Evolutionary conservation across 2,888 invertebrate genomes (phyloP), one percentile per base, ranked within the genome.

Genomic region (Agonopterix alstromeriana): DNA sequence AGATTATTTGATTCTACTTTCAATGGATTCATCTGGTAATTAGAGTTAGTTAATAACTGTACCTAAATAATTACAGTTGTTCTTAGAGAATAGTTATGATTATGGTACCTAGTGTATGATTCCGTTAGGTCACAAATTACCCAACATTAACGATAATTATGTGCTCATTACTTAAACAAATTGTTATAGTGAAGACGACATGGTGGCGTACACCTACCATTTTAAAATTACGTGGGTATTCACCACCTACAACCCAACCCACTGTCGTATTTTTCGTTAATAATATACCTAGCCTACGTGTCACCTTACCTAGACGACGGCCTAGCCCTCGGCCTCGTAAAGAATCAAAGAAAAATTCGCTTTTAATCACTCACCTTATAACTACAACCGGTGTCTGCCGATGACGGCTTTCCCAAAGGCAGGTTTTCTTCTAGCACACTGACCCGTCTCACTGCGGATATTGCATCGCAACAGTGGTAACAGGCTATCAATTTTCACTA

Each of bases 201-300:
- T 70, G 61, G 65, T 71, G 68, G 68, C 69, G 68, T 75, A 76
- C 81, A 82, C 82, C 79, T 79, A 84, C 82, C 68, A 71, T 66
- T 66, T 75, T 64, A 63, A 67, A 68, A 69, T 67, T 75, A 85
- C 85, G 85, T 85, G 84, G 86, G 86, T 81, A 7, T 27, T 7
- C 27, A 71, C 72, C 84, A 82, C 84, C 86, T 84, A 82, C 82
- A 73, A 61, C 61, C 54, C 82, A 72, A 65, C 86, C 87, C 84
- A 87, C 86, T 71, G 67, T 58, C 63, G 63, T 77, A 76, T 75
- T 80, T 27, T 77, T 78, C 67, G 65, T 70, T 73, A 70, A 71
- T 70, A 72, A 72, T 60, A 55, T 58, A 60, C 53, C 69, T 77
- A 77, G 72, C 73, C 77, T 83, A 83, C 84, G 81, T 84, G 82